These are phyloP conservation scores for Philypnodon macrostomus DNA, from an alignment of 2,797 vertebrate genomes.

Conservation along the genomic window DNA sequence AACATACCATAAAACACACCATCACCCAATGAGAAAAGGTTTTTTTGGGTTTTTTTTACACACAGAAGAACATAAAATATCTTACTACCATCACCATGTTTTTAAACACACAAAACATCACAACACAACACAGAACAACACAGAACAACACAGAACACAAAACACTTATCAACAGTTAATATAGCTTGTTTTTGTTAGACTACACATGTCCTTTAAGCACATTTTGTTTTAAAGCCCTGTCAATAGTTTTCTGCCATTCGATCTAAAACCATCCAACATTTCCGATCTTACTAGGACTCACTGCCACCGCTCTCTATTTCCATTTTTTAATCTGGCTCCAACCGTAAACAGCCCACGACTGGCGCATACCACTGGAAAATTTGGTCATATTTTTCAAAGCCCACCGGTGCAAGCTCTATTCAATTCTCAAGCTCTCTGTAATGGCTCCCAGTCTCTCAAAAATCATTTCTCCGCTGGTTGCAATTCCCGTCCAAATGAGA, in stretches of 20 bases:
- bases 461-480: conserved; percentile 18
- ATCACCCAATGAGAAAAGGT: no score
- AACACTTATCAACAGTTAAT: no score
- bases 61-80: no score
- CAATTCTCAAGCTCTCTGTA: conserved; percentile 14
- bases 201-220: no score
- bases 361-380: conserved; percentile 10
- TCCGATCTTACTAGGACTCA: conserved; percentile 3
- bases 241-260: no score
- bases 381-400: conserved; percentile 10
- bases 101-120: no score
- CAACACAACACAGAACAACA: no score
- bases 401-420: conserved; percentile 8
- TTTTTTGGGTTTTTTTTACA: no score
- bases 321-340: conserved; percentile 9
- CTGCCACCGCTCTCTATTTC: neutral
- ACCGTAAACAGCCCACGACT: conserved; percentile 5
- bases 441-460: conserved; percentile 15
- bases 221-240: neutral
- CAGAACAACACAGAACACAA: no score
- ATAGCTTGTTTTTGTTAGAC: no score
- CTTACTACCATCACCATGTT: no score
- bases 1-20: no score
- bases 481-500: conserved; percentile 14
- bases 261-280: neutral